Conservation (phyloP, 2,888 invertebrate genomes). For the Tenthredo scrophulariae region DNA sequence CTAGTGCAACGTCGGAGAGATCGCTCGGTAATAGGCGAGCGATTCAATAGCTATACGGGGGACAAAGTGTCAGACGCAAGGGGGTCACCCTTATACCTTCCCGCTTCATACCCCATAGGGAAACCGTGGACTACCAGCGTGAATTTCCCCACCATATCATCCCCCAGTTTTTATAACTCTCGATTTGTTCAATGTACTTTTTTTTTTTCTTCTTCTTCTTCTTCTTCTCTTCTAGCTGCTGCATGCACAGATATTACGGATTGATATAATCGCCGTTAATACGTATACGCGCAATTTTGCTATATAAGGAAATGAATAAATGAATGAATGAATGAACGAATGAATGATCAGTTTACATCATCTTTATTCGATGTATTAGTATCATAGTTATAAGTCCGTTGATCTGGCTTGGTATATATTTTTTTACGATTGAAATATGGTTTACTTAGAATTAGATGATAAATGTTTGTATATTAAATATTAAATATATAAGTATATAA, state of each 20-base stretch:
- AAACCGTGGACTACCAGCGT: neutral
- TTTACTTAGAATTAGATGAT: no score
- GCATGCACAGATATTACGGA: neutral
- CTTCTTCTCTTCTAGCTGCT: neutral
- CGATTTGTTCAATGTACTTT: neutral
- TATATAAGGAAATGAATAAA: no score
- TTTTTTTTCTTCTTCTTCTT: neutral
- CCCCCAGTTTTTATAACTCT: neutral
- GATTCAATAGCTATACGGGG: neutral
- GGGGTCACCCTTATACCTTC: neutral
- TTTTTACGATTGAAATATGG: no score
- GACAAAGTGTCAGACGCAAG: neutral
- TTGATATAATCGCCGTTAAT: neutral
- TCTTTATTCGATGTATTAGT: no score
- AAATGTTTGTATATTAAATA: no score
- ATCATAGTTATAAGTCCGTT: no score
- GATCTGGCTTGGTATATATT: no score
- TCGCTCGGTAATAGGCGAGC: constrained; percentile 9
- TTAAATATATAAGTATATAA: no score
- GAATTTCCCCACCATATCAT: neutral
- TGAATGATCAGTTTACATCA: no score
- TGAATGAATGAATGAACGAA: no score
- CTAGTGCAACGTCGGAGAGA: neutral
- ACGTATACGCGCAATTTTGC: no score
- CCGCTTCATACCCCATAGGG: neutral